Evolutionary conservation across 2,888 invertebrate species (phyloP), one percentile per base, ranked within the genome.

Genomic region (Cynaeus angustus): DNA sequence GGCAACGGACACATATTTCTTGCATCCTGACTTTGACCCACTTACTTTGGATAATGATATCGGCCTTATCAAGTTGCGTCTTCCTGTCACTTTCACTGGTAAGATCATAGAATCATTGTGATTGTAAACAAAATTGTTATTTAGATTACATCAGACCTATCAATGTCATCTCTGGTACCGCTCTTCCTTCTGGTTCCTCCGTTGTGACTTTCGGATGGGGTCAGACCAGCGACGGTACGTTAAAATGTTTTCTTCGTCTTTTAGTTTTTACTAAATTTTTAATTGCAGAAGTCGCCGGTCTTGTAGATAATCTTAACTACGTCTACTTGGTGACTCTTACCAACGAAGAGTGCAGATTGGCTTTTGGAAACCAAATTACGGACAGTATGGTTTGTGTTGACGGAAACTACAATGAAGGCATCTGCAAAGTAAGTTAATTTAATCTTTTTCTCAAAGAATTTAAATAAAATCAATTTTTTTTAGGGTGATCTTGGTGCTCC

Each of bases 391-490:
- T 64, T 53, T 64, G 64, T 43, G 64, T 43, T 5, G 52, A 16
- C n/a, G 64, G 64, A 10, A 64, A 52, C 16, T 64, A 64, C 52
- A 64, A 64, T 10, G 52, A 64, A 43, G 64, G 64, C n/a, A 64
- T 52, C 52, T 64, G 64, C 13, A 52, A 10, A 21, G 64, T 64
- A 53, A 53, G 43, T 53, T 12, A 21, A 12, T 9, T 1, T 21
- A 21, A 52, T 1, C 26, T 13, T 53, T 33, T 14, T 33, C 5
- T 33, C 5, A 56, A 56, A 9, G 10, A 14, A 21, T 14, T 21
- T 21, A 7, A 21, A 4, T 21, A 12, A 48, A 21, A 33, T 9
- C n/a, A 14, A 0, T 37, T 43, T 30, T 28, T 48, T 61, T 48
- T 61, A 61, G 61, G 61, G 61, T 37, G 61, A 61, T 10, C 33